These are phyloP conservation scores for Tubulanus polymorphus DNA, from an alignment of 2,888 invertebrate genomes.

Conservation along the genomic window DNA sequence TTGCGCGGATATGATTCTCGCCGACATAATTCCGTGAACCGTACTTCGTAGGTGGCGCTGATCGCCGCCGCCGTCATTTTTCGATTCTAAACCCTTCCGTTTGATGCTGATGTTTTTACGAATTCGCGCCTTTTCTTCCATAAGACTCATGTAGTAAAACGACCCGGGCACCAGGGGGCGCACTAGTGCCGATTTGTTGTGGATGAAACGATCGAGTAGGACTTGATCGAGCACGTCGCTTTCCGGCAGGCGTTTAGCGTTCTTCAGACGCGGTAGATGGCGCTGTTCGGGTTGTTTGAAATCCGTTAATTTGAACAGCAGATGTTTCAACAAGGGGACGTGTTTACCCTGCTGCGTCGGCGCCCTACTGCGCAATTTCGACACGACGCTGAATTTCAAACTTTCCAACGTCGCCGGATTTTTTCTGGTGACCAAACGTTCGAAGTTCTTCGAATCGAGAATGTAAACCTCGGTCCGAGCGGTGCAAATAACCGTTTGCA, in stretches of 20 bases:
- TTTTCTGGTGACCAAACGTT: conserved; percentile 37
- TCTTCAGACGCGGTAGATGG: conserved; percentile 29
- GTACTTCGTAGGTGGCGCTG: neutral
- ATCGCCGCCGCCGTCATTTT: neutral
- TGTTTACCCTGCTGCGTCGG: conserved; percentile 30
- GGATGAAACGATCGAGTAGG: conserved; percentile 30
- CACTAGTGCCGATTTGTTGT: conserved; percentile 29
- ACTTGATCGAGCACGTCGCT: conserved; percentile 28
- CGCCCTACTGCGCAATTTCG: conserved; percentile 33
- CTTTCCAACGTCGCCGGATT: conserved; percentile 31
- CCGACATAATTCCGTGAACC: no score
- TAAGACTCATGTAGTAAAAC: conserved; percentile 39
- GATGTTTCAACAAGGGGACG: conserved; percentile 33
- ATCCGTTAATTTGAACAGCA: conserved; percentile 35
- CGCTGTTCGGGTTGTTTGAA: conserved; percentile 25
- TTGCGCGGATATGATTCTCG: conserved; percentile 6
- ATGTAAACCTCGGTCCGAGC: conserved; percentile 39
- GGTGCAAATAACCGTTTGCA: conserved; percentile 41
- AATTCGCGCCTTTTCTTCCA: conserved; percentile 39
- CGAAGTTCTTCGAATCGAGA: conserved; percentile 47
- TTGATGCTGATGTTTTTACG: conserved; percentile 22
- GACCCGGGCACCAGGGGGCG: conserved; percentile 32
- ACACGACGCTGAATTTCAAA: conserved; percentile 30
- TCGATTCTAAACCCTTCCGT: neutral
- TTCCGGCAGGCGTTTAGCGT: conserved; percentile 32